Evolutionary conservation across 2,797 vertebrate genomes (phyloP).

Genomic region (Remorina albescens): DNA sequence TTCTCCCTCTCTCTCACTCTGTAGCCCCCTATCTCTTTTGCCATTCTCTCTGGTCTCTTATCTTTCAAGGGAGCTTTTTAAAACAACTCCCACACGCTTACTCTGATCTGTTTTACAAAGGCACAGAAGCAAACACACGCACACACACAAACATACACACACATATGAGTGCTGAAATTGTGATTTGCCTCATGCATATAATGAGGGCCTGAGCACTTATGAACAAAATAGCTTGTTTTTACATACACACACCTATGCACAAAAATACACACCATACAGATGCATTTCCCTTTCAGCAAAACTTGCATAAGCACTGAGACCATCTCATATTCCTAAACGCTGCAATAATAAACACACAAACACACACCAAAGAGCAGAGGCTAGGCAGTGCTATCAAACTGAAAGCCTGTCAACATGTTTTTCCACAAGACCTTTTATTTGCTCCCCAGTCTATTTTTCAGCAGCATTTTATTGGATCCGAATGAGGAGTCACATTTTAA

Average conservation of each 20-base stretch:
- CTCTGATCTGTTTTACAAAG: conserved; percentile 61
- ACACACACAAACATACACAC: conserved; percentile 9
- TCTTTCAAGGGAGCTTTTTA: conserved; percentile 67
- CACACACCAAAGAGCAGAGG: conserved; percentile 28
- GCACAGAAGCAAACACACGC: conserved; percentile 20
- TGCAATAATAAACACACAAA: conserved; percentile 35
- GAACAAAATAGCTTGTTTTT: conserved; percentile 29
- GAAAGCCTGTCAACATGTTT: conserved; percentile 67
- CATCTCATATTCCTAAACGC: conserved; percentile 48
- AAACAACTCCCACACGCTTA: conserved; percentile 68
- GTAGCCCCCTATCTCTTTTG: conserved; percentile 24
- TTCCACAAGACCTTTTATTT: conserved; percentile 60
- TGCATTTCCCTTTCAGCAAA: conserved; percentile 45
- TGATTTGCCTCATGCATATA: conserved; percentile 54
- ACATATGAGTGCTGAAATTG: conserved; percentile 14
- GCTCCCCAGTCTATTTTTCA: conserved; percentile 47
- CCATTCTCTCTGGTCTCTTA: conserved; percentile 55
- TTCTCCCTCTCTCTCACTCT: conserved; percentile 12
- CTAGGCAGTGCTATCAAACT: conserved; percentile 41
- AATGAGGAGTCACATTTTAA: conserved; percentile 57
- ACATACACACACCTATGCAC: conserved; percentile 8
- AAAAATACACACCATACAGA: conserved; percentile 38
- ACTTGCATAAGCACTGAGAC: conserved; percentile 48
- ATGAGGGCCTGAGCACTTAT: conserved; percentile 24
- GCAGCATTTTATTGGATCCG: conserved; percentile 58